A percentile compares a stretch with the other conserved stretches of the same genome.
Conservation (phyloP, 2,113 vertebrate genomes). For the Cromileptes altivelis region DNA sequence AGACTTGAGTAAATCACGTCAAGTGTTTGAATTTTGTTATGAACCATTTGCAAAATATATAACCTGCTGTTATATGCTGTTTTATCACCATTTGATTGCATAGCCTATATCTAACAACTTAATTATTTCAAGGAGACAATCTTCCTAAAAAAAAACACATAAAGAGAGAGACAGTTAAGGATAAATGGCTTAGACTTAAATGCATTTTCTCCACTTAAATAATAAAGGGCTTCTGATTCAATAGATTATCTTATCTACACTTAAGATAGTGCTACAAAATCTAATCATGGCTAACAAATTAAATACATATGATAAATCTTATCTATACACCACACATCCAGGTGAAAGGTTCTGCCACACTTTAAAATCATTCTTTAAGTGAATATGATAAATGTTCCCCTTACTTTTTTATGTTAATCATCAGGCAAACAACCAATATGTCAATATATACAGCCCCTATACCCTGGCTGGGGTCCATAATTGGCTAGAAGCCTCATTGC, state of each 20-base stretch:
- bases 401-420: constrained; percentile 38
- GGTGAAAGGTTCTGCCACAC: constrained; percentile 1
- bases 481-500: constrained; percentile 62
- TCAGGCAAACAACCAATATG: constrained; percentile 45
- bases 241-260: not conserved
- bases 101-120: not conserved
- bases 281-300: constrained; percentile 4
- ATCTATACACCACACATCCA: not conserved
- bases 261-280: not conserved
- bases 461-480: constrained; percentile 42
- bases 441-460: constrained; percentile 44
- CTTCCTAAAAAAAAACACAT: not conserved
- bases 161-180: not conserved
- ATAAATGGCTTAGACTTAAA: not conserved
- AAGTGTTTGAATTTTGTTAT: not conserved
- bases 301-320: not conserved
- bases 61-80: not conserved
- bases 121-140: not conserved
- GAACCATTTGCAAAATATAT: not conserved
- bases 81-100: constrained; percentile 16
- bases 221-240: constrained; percentile 13
- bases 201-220: constrained; percentile 11
- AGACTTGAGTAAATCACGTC: not conserved
- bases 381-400: constrained; percentile 21
- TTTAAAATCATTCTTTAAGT: constrained; percentile 29